phyloP scores from a whole-genome alignment of 2,113 vertebrate species.

The Bombycilla garrulus region DNA sequence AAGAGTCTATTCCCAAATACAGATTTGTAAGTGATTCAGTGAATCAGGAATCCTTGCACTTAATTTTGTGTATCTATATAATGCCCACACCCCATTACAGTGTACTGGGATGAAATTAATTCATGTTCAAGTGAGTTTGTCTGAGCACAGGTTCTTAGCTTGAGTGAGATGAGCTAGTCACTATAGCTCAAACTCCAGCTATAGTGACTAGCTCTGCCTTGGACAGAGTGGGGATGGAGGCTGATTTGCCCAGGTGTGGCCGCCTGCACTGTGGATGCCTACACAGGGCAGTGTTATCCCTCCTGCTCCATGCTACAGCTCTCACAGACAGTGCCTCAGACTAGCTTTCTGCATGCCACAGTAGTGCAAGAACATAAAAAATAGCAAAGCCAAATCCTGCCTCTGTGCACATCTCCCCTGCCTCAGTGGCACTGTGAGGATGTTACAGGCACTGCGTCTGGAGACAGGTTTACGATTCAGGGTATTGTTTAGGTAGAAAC shows the following conservation, averaged over 20 bases:
- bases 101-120: neutral
- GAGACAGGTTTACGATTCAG: rapidly evolving
- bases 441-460: neutral
- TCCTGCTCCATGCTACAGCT: neutral
- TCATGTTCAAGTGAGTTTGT: neutral
- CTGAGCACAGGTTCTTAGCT: neutral
- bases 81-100: neutral
- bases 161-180: no score
- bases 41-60: neutral
- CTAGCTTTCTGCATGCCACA: neutral
- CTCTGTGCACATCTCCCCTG: neutral
- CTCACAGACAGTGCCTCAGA: neutral
- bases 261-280: neutral
- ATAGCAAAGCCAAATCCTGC: neutral
- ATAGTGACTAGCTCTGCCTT: neutral
- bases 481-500: neutral
- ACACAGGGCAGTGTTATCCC: neutral
- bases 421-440: neutral
- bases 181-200: neutral
- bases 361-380: neutral
- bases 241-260: neutral
- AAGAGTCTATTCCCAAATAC: neutral
- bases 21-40: neutral
- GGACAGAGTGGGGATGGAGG: neutral
- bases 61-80: neutral